Conservation (phyloP, 2,888 invertebrate species). For the Sepioteuthis lessoniana region DNA sequence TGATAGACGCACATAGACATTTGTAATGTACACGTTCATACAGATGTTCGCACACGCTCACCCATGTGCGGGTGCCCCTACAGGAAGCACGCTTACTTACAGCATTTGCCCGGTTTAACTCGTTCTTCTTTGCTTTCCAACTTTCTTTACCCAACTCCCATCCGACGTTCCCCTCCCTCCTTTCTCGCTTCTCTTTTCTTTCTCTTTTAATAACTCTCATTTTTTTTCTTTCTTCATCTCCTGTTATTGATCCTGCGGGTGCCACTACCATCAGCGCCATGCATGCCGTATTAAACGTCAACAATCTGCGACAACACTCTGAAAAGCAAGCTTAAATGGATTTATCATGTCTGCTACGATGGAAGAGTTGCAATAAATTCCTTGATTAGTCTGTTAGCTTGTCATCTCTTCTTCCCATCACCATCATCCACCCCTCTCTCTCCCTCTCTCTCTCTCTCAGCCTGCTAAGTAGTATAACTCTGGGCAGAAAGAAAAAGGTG, state of each 20-base stretch:
- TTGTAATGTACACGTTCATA: too few relatives aligned
- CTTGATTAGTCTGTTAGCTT: slow-evolving; percentile 20
- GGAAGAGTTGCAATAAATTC: neutral
- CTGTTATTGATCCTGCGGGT: slow-evolving; percentile 5
- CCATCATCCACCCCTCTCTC: too few relatives aligned
- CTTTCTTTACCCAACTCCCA: too few relatives aligned
- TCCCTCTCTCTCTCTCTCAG: neutral
- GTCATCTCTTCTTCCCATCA: neutral
- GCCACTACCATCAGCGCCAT: neutral
- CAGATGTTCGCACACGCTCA: too few relatives aligned
- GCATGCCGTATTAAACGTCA: neutral
- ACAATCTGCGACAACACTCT: slow-evolving; percentile 8
- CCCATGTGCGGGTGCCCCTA: too few relatives aligned
- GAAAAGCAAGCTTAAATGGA: neutral
- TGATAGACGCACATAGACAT: too few relatives aligned
- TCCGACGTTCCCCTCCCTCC: too few relatives aligned
- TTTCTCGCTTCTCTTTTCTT: neutral
- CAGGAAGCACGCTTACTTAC: too few relatives aligned
- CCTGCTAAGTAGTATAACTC: neutral
- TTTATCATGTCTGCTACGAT: too few relatives aligned
- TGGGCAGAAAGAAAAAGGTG: neutral
- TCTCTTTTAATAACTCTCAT: neutral
- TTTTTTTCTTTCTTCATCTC: neutral
- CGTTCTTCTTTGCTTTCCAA: too few relatives aligned
- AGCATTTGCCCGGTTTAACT: too few relatives aligned